Evolutionary conservation across 2,888 invertebrate species (phyloP).

Genomic region (Xestobium rufovillosum): DNA sequence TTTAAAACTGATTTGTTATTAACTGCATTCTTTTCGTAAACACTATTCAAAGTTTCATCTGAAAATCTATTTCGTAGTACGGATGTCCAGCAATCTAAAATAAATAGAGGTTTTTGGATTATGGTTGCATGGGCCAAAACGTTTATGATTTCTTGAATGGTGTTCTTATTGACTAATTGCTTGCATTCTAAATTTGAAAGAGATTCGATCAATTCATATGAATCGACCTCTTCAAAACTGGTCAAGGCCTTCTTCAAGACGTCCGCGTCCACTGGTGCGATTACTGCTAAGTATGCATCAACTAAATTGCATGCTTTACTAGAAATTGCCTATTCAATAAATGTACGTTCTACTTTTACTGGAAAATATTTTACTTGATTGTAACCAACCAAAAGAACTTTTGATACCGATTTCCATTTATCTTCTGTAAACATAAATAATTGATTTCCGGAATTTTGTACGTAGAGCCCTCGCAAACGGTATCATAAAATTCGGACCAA

Average conservation of each 20-base stretch:
- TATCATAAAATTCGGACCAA: conserved; percentile 15
- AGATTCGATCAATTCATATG: conserved; percentile 3
- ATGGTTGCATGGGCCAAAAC: conserved; percentile 16
- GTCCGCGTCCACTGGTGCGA: background rate
- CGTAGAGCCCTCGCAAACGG: conserved; percentile 9
- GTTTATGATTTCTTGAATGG: conserved; percentile 5
- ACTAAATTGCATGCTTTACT: background rate
- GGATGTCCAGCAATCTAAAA: conserved; percentile 9
- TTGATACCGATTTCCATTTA: conserved; percentile 17
- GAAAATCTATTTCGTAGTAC: conserved; percentile 10
- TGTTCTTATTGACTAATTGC: conserved; percentile 6
- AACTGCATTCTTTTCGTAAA: background rate
- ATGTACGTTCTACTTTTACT: conserved; percentile 9
- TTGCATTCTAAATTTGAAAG: conserved; percentile 8
- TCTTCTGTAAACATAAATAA: conserved; percentile 9
- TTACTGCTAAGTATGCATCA: background rate
- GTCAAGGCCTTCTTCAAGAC: background rate
- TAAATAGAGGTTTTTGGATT: conserved; percentile 16
- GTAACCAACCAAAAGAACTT: conserved; percentile 15
- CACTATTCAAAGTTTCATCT: background rate
- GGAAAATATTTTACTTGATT: conserved; percentile 16
- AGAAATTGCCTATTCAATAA: conserved; percentile 4
- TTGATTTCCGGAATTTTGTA: conserved; percentile 17
- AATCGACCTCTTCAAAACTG: conserved; percentile 4
- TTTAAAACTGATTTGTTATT: background rate